Evolutionary conservation across 2,797 vertebrate species (phyloP), one percentile per base, ranked within the genome.

Genomic region (Sarcoramphus papa): DNA sequence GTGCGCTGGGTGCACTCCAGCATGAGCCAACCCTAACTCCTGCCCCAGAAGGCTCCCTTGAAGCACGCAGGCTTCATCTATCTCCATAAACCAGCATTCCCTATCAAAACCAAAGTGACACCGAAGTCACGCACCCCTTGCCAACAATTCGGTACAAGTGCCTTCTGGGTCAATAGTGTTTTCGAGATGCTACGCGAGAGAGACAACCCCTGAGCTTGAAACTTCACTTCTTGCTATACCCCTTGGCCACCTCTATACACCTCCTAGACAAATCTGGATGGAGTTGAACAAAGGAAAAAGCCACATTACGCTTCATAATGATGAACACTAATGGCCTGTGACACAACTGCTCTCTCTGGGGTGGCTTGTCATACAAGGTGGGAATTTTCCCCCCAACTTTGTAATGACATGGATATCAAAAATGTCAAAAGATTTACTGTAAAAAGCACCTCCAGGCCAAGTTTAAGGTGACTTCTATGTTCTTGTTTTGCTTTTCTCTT

Each of bases 291-390:
- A 70, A 94, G 81, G 85, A 60, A 91, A 53, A 67, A 88, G 83
- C 48, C 93, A 62, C 50, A 50, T 75, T 85, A 78, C 22, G 53
- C 94, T 93, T 10, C 22, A 48, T 85, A 59, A 91, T 65, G 90
- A 64, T 59, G 89, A 91, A 88, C 85, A 67, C 48, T 97, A 93
- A 98, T 88, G 84, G 83, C 14, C 76, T 96, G 87, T 96, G 97
- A 97, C 97, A 97, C 35, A 65, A 43, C 53, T 17, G 81, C 41
- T 83, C 92, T 97, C 94, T 62, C 65, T 19, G 33, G 88, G 54
- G 94, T 78, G 48, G 41, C 85, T 47, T 83, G 51, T 69, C 94
- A 74, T n/a, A 27, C 30, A 53, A 88, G 70, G 91, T 81, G 79
- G 88, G 81, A 90, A 62, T 86, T 56, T 37, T 7, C 37, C 64